A percentile compares a stretch with the other conserved stretches of the same genome.
Conservation (phyloP, 1,140 invertebrate genomes). For the Achatina immaculata region DNA sequence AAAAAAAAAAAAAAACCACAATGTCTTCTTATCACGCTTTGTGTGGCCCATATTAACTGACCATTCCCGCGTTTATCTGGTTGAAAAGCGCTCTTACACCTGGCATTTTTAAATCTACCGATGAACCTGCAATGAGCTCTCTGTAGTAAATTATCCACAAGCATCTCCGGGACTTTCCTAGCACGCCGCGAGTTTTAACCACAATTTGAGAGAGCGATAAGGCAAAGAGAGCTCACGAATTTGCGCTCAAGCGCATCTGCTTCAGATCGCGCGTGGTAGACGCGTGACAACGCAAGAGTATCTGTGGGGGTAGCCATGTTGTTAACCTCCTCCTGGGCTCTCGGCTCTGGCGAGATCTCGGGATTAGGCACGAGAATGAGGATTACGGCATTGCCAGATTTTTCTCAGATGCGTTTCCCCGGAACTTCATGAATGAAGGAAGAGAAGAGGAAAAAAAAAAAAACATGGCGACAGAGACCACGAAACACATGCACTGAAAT, state of each 20-base stretch:
- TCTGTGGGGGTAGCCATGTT: not conserved
- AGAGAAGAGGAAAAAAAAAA: no score
- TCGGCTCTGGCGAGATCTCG: not conserved
- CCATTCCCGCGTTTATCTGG: no score
- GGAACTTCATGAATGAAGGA: no score
- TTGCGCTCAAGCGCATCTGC: conserved; percentile 10
- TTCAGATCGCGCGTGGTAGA: not conserved
- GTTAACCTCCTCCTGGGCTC: not conserved
- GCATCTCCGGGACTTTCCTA: not conserved
- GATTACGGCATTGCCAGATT: not conserved
- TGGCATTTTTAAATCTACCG: no score
- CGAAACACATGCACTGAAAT: no score
- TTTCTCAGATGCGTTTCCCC: not conserved
- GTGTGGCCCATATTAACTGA: no score
- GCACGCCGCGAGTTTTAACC: not conserved
- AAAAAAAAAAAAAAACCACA: no score
- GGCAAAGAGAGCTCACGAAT: not conserved
- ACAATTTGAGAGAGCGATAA: not conserved
- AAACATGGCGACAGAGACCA: no score
- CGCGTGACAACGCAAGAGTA: not conserved
- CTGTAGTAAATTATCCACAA: not conserved
- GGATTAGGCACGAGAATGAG: not conserved
- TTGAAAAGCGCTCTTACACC: no score
- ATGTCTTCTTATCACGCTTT: no score
- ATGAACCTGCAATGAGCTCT: no score